These are phyloP conservation scores for Urocitellus parryii DNA, from an alignment of 2,113 vertebrate genomes.

Conservation along the genomic window DNA sequence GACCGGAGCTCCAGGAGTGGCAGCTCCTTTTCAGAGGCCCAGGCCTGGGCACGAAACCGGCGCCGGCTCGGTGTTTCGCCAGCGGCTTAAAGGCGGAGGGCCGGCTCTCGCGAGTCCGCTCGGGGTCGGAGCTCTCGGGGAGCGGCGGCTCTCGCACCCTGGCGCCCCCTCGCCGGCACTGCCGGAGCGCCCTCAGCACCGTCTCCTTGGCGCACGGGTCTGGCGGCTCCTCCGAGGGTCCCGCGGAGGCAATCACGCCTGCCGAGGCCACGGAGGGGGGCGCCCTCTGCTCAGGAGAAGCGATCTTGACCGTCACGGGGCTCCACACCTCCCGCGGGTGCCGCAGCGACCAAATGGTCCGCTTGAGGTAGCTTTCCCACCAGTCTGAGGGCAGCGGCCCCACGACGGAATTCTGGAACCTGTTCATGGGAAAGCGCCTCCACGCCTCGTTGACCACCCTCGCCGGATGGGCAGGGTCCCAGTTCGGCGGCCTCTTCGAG, in stretches of 20 bases:
- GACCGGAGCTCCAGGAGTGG: constrained; percentile 79
- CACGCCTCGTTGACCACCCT: constrained; percentile 74
- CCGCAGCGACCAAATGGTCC: constrained; percentile 88
- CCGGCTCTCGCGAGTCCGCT: constrained; percentile 76
- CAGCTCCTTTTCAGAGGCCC: constrained; percentile 91
- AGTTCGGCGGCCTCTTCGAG: not conserved
- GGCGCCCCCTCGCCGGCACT: constrained; percentile 89
- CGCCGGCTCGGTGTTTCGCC: constrained; percentile 87
- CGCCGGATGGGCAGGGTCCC: not conserved
- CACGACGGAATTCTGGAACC: constrained; percentile 82
- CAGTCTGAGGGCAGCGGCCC: constrained; percentile 87
- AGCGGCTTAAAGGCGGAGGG: constrained; percentile 91
- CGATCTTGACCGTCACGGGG: constrained; percentile 91
- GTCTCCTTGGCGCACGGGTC: constrained; percentile 92
- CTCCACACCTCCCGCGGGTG: constrained; percentile 86
- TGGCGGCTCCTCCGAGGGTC: constrained; percentile 35
- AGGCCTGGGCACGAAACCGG: constrained; percentile 91
- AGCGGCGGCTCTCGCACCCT: constrained; percentile 84
- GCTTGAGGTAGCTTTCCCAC: constrained; percentile 89
- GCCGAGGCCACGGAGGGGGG: constrained; percentile 79
- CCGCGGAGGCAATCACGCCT: constrained; percentile 70
- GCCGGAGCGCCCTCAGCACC: constrained; percentile 91
- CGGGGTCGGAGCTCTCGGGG: constrained; percentile 82
- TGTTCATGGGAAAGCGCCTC: constrained; percentile 89
- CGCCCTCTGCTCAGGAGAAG: constrained; percentile 82